A percentile compares a stretch with the other conserved stretches of the same genome.
These are phyloP conservation scores for Ceratina calcarata DNA, from an alignment of 1,140 invertebrate genomes.

Conservation along the genomic window DNA sequence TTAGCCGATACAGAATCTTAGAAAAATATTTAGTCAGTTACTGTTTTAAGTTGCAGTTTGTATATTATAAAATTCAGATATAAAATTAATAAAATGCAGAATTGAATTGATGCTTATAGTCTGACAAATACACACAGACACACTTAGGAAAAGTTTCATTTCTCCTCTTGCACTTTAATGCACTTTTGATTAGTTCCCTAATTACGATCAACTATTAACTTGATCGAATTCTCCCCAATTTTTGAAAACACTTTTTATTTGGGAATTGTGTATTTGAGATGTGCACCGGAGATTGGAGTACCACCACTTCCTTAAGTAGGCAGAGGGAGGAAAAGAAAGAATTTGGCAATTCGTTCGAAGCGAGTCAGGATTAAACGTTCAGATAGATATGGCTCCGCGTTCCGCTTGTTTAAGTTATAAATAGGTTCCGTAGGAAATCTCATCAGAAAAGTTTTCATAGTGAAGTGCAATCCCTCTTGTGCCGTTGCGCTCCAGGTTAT, in stretches of 20 bases:
- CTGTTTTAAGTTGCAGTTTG: no score
- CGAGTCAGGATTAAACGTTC: conserved; percentile 23
- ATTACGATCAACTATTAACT: conserved; percentile 1
- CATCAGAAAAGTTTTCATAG: conserved; percentile 41
- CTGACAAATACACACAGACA: no score
- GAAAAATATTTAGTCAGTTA: no score
- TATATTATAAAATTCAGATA: no score
- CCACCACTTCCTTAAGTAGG: not conserved
- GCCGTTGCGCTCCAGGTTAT: not conserved
- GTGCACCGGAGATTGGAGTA: not conserved
- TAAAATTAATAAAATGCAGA: no score
- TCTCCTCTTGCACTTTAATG: no score
- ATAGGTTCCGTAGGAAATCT: conserved; percentile 35
- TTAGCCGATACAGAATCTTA: no score
- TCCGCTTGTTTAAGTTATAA: conserved; percentile 46
- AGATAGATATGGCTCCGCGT: conserved; percentile 4
- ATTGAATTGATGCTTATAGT: no score
- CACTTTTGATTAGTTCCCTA: not conserved
- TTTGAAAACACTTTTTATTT: not conserved
- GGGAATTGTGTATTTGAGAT: not conserved
- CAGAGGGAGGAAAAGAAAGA: not conserved
- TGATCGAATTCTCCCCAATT: not conserved
- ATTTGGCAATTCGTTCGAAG: conserved; percentile 32
- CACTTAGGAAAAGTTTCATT: no score
- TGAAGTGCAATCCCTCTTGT: conserved; percentile 8